Evolutionary conservation across 2,888 invertebrate genomes (phyloP).

Genomic region (Ectemnius cavifrons): DNA sequence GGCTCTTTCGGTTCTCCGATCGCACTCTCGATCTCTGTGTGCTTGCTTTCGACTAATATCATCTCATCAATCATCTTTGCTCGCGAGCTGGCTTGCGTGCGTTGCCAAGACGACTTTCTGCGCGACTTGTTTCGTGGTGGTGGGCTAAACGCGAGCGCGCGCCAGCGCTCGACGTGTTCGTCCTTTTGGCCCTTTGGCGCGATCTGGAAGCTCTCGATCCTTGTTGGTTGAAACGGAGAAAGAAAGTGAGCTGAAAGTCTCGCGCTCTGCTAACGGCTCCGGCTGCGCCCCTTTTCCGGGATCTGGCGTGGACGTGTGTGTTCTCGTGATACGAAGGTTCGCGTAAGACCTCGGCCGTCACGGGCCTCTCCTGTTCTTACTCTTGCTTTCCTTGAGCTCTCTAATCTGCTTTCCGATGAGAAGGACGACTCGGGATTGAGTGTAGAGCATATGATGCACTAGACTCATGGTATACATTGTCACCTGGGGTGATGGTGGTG

Average conservation of each 20-base stretch:
- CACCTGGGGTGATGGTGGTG: conserved; percentile 16
- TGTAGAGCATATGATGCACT: conserved; percentile 26
- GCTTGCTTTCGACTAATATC: too few species aligned
- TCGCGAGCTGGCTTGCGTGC: not conserved
- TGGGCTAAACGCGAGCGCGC: not conserved
- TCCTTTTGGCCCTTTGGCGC: conserved; percentile 45
- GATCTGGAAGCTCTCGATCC: conserved; percentile 42
- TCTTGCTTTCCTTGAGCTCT: not conserved
- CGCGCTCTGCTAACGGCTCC: not conserved
- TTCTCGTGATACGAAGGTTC: not conserved
- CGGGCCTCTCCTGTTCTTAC: conserved; percentile 6
- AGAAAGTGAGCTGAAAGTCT: conserved; percentile 41
- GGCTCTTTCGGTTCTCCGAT: too few species aligned
- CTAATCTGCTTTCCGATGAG: conserved; percentile 28
- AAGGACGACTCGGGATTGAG: conserved; percentile 49
- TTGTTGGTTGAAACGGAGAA: conserved; percentile 49
- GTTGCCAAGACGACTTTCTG: not conserved
- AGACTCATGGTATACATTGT: conserved; percentile 10
- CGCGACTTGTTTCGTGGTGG: not conserved
- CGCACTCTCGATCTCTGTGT: too few species aligned
- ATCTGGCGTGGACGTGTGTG: conserved; percentile 19
- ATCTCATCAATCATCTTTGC: not conserved
- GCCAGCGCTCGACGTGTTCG: conserved; percentile 43
- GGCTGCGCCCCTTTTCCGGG: conserved; percentile 14
- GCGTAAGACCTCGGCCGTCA: not conserved